Evolutionary conservation across 1,140 invertebrate genomes (phyloP), one percentile per base, ranked within the genome.

Genomic region (Nasonia giraulti): DNA sequence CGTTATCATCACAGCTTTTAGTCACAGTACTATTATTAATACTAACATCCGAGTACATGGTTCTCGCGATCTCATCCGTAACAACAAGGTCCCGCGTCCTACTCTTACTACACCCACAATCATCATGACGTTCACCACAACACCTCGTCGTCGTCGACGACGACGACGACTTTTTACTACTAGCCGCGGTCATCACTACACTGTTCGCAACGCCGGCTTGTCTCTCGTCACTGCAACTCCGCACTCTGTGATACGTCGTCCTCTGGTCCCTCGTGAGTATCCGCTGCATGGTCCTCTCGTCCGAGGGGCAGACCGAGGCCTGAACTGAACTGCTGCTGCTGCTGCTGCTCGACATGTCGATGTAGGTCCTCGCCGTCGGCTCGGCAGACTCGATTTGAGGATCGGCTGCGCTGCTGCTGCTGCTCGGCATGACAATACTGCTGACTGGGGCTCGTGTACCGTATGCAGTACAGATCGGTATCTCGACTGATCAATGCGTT

Each of bases 241-340:
- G 82, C 27, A 93, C 87, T 80, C 91, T 76, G 55, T 93, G 92
- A 7, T 79, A 87, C 2, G 92, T 93, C 71, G 92, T 93, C 87
- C 92, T 90, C 80, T 92, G 91, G 86, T 93, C 92, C 37, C 92
- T 90, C 1, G 1, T 75, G 40, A 93, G 80, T 66, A 92, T 92
- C 50, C 83, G 89, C 83, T 91, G 90, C 90, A 92, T 91, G 2
- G 77, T 88, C 80, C 74, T 80, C 23, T 69, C 55, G 86, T 85
- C 83, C 27, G 82, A 23, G 33, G 47, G 80, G 50, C 75, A 74
- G 31, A 86, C 31, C 27, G 27, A 71, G 27, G 5, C 68, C 40
- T 44, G 7, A 44, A 8, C 7, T 8, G 40, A 37, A 37, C 33
- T 44, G 10, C 40, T 40, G 37, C 37, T 27, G 27, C 27, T 27